Percentiles rank a stretch among this genome's conserved stretches.
phyloP scores from a whole-genome alignment of 2,113 vertebrate genomes.

The Spilogale gracilis region DNA sequence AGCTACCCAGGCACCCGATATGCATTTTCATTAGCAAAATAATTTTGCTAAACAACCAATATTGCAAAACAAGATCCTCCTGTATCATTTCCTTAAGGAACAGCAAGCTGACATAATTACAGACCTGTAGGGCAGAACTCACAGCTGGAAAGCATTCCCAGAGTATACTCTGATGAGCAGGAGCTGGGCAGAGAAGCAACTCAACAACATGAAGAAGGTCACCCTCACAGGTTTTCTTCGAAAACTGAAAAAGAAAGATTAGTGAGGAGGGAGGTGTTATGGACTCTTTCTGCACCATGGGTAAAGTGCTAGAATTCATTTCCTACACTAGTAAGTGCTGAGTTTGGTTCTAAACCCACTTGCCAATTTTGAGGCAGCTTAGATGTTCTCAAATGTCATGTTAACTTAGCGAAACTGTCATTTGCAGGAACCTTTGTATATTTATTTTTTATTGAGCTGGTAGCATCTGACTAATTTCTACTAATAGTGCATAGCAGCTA shows the following conservation, averaged over 20 bases:
- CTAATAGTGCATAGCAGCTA: constrained; percentile 75
- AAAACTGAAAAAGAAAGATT: not conserved
- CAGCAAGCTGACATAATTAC: not conserved
- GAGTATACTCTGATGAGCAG: not conserved
- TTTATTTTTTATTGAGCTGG: constrained; percentile 80
- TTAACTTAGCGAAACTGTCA: constrained; percentile 80
- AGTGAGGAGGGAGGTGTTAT: not conserved
- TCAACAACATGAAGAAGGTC: not conserved
- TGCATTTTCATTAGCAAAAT: not conserved
- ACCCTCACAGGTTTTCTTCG: not conserved
- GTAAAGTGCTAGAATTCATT: not conserved
- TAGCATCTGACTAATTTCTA: constrained; percentile 83
- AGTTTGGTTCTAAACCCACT: constrained; percentile 68
- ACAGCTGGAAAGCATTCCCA: not conserved
- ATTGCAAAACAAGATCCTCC: not conserved
- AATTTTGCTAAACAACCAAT: not conserved
- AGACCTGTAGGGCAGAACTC: not conserved
- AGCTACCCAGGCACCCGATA: too few species aligned
- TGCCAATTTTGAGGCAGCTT: constrained; percentile 72
- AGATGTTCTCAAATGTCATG: constrained; percentile 75
- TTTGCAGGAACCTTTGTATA: constrained; percentile 78
- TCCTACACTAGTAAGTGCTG: constrained; percentile 72
- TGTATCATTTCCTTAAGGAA: not conserved
- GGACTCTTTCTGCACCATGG: not conserved
- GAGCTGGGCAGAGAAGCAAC: not conserved